These are phyloP conservation scores for Sebastes trivittatus DNA, from an alignment of 2,797 vertebrate genomes.

Conservation along the genomic window DNA sequence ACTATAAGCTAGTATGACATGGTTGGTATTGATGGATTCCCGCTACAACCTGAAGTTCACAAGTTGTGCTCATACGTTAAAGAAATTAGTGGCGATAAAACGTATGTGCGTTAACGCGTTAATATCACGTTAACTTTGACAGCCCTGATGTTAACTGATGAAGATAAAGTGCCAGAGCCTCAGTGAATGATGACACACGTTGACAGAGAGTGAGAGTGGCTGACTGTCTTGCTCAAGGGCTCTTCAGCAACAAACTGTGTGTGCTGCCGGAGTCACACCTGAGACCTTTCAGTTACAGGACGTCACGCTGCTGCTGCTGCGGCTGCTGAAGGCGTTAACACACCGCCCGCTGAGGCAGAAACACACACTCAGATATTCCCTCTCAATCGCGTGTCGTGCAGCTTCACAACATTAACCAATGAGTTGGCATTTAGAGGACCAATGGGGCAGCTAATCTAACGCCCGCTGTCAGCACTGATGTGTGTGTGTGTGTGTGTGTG, in stretches of 20 bases:
- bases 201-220: not conserved
- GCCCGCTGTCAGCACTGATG: constrained; percentile 39
- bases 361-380: not conserved
- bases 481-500: constrained; percentile 4
- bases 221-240: not conserved
- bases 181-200: too few species aligned
- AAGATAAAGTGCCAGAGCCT: too few species aligned
- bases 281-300: constrained; percentile 22
- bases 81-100: too few species aligned
- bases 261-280: constrained; percentile 17
- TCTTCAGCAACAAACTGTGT: not conserved
- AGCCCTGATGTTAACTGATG: too few species aligned
- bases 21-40: too few species aligned
- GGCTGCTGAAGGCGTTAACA: not conserved
- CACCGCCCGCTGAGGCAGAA: constrained; percentile 20
- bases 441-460: constrained; percentile 67
- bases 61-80: too few species aligned
- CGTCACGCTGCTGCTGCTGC: not conserved
- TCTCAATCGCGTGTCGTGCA: constrained; percentile 1
- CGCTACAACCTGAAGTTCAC: too few species aligned
- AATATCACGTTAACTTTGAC: too few species aligned
- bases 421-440: constrained; percentile 67
- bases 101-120: too few species aligned
- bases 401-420: constrained; percentile 72
- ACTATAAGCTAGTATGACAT: too few species aligned